Base-by-base conservation (phyloP, 2,113 vertebrate genomes). In the Anarrhichthys ocellatus region DNA sequence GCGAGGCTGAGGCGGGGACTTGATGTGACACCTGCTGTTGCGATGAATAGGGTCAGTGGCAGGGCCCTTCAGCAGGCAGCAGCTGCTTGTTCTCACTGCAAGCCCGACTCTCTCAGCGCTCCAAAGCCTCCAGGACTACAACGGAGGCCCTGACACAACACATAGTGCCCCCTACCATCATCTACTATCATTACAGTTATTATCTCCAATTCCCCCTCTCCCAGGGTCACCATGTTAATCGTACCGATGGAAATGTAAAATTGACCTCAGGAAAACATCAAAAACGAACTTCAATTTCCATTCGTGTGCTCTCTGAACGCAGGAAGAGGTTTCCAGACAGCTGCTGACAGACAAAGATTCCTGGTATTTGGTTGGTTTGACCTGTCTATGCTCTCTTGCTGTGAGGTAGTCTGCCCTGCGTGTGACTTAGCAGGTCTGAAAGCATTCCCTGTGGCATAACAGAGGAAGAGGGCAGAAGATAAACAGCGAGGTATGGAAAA, bases 1-100 rank as follows among this genome's bases (percentile, higher is more conserved):
- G 61, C 27, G 24, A 63, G 84, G 88, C 63, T 75, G 76, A 91
- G 91, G 88, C 79, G 91, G 91, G 91, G 86, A 87, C 89, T 87
- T 52, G 87, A 74, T 76, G 92, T 91, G 93, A 94, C 93, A 94
- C 95, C 95, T 96, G 94, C 95, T 95, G 94, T 87, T 94, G 91
- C 91, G 92, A 92, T 94, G 92, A 95, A 96, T 95, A 92, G 90
- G 92, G 93, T 94, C 92, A 94, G 93, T 91, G 89, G 92, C 91
- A 89, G 92, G 92, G 86, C 91, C 91, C 92, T 90, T 87, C 89
- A 93, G 84, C 92, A 90, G 92, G 88, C 89, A 92, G 90, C 94
- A 95, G 94, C 93, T 95, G 94, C 93, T 89, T 86, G 86, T 95
- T 95, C 93, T 92, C 93, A 95, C 92, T 93, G 85, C 88, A 86